Evolutionary conservation across 2,113 vertebrate species (phyloP), one percentile per base, ranked within the genome.

Genomic region (Myotis brandtii): DNA sequence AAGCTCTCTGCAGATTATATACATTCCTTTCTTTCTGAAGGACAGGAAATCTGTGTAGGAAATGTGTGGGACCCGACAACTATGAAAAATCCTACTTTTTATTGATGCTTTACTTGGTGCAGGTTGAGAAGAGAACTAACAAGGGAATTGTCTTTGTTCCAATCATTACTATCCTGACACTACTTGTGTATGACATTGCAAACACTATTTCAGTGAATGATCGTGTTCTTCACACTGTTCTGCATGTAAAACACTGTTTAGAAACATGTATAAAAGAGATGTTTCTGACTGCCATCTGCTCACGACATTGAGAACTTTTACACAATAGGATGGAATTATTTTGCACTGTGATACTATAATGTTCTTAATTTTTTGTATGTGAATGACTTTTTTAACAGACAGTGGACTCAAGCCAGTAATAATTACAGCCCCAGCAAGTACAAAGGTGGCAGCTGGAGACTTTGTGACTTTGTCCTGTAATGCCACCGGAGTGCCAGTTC

Each of bases 381-480:
- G n/a, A 67, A 91, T 92, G 82, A 18, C 27, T 82, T 88, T 96
- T 94, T 86, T 83, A 23, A 95, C 84, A 98, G 98, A 77, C 66
- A 67, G 54, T 72, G 96, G 75, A 89, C 98, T 97, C 32, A 97
- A 94, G 79, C 98, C 98, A 1, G 40, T 97, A 40, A 98, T 99
- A 89, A 79, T 98, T 43, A 98, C 97, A 0, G 66, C 96, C 0
- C 98, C 98, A 27, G 62, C 79, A 6, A 98, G 97, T 27, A 17
- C 91, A n/a, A 84, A 96, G 2, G 98, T 97, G 93, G 52, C 59
- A 2, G 96, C 93, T 0, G 99, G 98, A 1, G 97, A 96, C 73
- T 96, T 97, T 0, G 95, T 98, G 0, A 98, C 96, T 0, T 79
- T 99, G 83, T 98, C 98, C 75, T 99, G 98, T 94, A 98, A 98